These are phyloP conservation scores for Limnephilus lunatus DNA, from an alignment of 2,888 invertebrate genomes.

Conservation along the genomic window DNA sequence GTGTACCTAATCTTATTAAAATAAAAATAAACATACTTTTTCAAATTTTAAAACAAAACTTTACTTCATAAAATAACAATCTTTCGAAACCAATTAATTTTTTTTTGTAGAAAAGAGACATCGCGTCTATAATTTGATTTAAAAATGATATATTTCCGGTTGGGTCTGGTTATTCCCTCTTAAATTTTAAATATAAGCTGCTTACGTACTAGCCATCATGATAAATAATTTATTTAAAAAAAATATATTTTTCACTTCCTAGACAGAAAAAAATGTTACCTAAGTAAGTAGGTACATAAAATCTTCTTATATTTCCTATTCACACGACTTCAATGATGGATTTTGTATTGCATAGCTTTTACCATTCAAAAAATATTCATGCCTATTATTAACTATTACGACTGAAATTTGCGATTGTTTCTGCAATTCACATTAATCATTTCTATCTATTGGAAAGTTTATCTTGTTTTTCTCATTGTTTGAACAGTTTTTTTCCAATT, in stretches of 20 bases:
- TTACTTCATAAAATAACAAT: no score
- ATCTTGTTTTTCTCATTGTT: background rate
- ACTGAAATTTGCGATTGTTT: background rate
- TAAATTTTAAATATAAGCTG: no score
- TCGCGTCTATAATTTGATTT: no score
- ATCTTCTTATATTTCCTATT: background rate
- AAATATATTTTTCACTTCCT: background rate
- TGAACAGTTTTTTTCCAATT: background rate
- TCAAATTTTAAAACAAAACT: no score
- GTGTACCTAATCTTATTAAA: no score
- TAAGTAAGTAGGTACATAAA: background rate
- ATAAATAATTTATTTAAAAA: background rate
- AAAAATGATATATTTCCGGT: no score
- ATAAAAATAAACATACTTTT: no score
- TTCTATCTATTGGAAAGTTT: background rate
- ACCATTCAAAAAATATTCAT: background rate
- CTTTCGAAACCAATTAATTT: no score
- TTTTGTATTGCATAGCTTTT: background rate
- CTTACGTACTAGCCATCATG: background rate
- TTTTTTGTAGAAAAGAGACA: no score
- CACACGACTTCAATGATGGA: background rate
- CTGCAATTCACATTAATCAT: background rate
- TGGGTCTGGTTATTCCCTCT: no score
- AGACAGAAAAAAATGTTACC: background rate
- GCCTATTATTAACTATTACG: background rate